Base-by-base conservation (phyloP, 2,113 vertebrate species). In the Lepisosteus osseus region DNA sequence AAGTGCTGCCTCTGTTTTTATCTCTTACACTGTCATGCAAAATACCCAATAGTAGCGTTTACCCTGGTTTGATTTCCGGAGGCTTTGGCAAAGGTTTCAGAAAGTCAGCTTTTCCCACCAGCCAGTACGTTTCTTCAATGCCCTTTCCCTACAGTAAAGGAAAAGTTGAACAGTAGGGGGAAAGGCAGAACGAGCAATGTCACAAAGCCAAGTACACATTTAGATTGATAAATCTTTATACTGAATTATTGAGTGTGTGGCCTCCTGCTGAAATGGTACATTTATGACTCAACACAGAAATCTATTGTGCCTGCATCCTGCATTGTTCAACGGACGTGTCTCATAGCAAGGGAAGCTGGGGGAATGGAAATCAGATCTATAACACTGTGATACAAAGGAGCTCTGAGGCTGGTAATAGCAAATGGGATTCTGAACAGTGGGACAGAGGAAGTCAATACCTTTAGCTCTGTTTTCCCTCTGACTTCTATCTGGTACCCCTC, bases 71-170 rank as follows among this genome's bases (percentile, higher is more conserved):
- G 69, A 96, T 91, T 78, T 94, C 92, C 76, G 92, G 93, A 64
- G 94, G 95, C 14, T 86, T 86, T 72, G 96, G 96, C 77, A 98
- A 90, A 69, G 91, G 90, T 69, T 95, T 95, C 56, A 84, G 71
- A 83, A 97, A 97, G 67, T 88, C 85, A 3, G 84, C 82, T 85
- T 95, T 97, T 29, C 95, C 95, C 44, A 90, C 88, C 59, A 98
- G 89, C 95, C 97, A 97, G 73, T 92, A 97, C 0, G 96, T 98
- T 78, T 98, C 94, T 85, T 98, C 92, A 61, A 95, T 67, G 61
- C 95, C 96, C 93, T 95, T 97, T 55, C 95, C 97, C 96, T 98
- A 77, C 72, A 79, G 72, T 68, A 5, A 76, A 65, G 61, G 3
- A 76, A 71, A 64, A 73, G 67, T 11, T 54, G 55, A 13, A 12